Conservation (phyloP, 2,888 invertebrate species). For the Psylliodes chrysocephalus region DNA sequence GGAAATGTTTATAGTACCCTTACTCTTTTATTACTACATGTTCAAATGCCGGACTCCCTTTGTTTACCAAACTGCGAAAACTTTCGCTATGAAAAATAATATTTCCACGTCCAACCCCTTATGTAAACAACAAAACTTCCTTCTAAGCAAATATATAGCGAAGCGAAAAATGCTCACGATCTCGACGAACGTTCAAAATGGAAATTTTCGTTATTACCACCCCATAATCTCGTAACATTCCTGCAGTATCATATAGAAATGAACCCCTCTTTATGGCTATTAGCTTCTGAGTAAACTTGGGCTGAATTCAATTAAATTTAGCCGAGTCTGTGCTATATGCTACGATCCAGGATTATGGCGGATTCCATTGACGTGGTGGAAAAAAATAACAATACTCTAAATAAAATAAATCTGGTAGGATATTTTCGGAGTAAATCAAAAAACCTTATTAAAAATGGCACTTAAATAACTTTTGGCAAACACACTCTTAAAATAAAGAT, state of each 20-base stretch:
- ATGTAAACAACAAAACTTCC: conserved; percentile 31
- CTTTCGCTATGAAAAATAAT: neutral
- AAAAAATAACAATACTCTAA: no score
- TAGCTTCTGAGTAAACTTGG: conserved; percentile 53
- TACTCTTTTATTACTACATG: neutral
- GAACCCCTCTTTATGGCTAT: conserved; percentile 53
- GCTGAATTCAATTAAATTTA: conserved; percentile 55
- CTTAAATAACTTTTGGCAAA: no score
- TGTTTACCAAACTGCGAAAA: conserved; percentile 11
- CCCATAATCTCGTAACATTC: conserved; percentile 34
- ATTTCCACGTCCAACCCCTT: conserved; percentile 27
- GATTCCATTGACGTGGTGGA: conserved; percentile 2
- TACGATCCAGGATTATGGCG: conserved; percentile 36
- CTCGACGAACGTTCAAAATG: conserved; percentile 38
- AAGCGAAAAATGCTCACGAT: conserved; percentile 31
- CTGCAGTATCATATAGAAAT: conserved; percentile 36
- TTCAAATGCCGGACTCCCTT: neutral
- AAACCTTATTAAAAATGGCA: no score
- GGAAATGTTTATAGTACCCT: no score
- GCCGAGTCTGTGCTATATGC: conserved; percentile 37
- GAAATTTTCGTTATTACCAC: conserved; percentile 40
- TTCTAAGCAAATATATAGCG: conserved; percentile 34
- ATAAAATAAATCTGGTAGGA: no score
- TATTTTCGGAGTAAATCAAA: no score
- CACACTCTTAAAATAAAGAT: no score